Evolutionary conservation across 2,113 vertebrate genomes (phyloP).

Genomic region (Heterocephalus glaber): DNA sequence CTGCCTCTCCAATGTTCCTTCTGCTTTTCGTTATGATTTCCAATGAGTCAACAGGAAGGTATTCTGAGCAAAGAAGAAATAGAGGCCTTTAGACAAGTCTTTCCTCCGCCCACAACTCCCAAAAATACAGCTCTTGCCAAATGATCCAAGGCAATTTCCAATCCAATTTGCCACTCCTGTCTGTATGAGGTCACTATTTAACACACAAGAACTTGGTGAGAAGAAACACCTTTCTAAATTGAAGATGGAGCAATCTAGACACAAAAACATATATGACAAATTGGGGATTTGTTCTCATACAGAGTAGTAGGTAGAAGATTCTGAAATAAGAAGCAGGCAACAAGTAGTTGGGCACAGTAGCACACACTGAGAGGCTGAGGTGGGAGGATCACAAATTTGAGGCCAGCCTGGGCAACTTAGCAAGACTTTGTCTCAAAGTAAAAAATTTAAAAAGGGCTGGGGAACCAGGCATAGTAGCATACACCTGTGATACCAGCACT

Average conservation of each 20-base stretch:
- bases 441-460: background rate
- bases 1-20: conserved; percentile 56
- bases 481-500: background rate
- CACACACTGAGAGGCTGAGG: background rate
- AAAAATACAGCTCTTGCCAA: conserved; percentile 73
- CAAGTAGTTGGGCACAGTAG: background rate
- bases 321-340: background rate
- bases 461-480: background rate
- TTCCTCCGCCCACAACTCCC: conserved; percentile 62
- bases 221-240: background rate
- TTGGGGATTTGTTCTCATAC: background rate
- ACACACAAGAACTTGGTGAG: conserved; percentile 43
- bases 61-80: conserved; percentile 78
- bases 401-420: background rate
- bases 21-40: conserved; percentile 80
- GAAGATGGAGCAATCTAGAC: background rate
- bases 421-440: background rate
- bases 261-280: background rate
- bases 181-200: conserved; percentile 76
- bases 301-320: background rate
- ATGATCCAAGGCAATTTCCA: conserved; percentile 74
- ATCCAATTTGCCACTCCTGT: conserved; percentile 78
- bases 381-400: background rate
- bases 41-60: conserved; percentile 84
- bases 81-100: conserved; percentile 60